Conservation (phyloP, 2,797 vertebrate genomes). For the Lophius americanus region DNA sequence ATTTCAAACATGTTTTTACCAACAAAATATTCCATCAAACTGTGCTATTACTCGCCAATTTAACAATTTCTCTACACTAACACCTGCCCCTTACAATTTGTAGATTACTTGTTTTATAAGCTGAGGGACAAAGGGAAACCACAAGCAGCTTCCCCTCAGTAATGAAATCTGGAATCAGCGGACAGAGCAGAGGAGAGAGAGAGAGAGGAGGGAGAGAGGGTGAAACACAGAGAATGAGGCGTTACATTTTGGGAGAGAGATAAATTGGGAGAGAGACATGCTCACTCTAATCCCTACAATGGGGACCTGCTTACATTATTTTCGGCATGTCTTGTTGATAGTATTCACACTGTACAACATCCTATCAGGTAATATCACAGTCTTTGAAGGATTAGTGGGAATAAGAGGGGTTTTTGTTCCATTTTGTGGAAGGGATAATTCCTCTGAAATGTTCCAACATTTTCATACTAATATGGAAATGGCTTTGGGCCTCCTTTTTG, state of each 20-base stretch:
- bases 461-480: slow-evolving; percentile 81
- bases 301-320: slow-evolving; percentile 78
- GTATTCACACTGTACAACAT: slow-evolving; percentile 75
- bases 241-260: slow-evolving; percentile 49
- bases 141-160: slow-evolving; percentile 5
- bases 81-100: not conserved
- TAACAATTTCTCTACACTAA: not conserved
- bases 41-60: not conserved
- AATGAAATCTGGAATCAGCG: slow-evolving; percentile 26
- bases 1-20: not conserved
- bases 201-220: slow-evolving; percentile 12
- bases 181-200: slow-evolving; percentile 2
- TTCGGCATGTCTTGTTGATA: slow-evolving; percentile 76
- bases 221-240: slow-evolving; percentile 32
- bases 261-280: slow-evolving; percentile 55
- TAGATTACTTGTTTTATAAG: slow-evolving; percentile 24
- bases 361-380: slow-evolving; percentile 82
- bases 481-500: slow-evolving; percentile 62
- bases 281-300: slow-evolving; percentile 74
- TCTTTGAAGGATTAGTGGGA: slow-evolving; percentile 83
- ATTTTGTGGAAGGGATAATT: slow-evolving; percentile 79
- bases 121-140: slow-evolving; percentile 10
- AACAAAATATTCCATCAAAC: not conserved
- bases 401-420: slow-evolving; percentile 77
- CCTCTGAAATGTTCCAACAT: slow-evolving; percentile 73